Evolutionary conservation across 2,797 vertebrate species (phyloP).

Genomic region (Sebastes nivosus): DNA sequence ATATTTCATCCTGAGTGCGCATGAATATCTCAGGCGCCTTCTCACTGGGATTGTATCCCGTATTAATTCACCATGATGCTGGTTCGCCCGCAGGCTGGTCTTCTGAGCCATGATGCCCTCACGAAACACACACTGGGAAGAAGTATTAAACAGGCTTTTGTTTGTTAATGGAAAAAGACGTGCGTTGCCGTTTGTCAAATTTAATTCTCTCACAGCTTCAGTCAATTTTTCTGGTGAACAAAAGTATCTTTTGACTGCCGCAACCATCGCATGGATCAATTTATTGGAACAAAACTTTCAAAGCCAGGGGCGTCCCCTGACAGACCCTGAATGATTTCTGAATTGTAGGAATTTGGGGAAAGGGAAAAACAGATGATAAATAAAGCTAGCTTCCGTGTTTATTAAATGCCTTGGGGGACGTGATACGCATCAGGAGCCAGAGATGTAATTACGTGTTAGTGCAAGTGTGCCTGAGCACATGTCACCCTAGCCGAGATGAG

Average conservation of each 20-base stretch:
- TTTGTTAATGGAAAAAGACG: background rate
- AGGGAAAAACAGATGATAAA: slow-evolving; percentile 29
- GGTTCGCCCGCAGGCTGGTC: slow-evolving; percentile 32
- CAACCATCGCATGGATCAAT: background rate
- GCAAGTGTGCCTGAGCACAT: slow-evolving; percentile 59
- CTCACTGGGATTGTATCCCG: slow-evolving; percentile 12
- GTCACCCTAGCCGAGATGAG: slow-evolving; percentile 65
- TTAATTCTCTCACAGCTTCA: background rate
- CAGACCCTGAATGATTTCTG: slow-evolving; percentile 13
- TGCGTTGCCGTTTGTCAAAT: slow-evolving; percentile 1
- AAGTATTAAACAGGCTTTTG: background rate
- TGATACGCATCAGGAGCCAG: slow-evolving; percentile 61
- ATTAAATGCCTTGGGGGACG: slow-evolving; percentile 51
- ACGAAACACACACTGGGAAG: slow-evolving; percentile 5
- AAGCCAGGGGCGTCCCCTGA: background rate
- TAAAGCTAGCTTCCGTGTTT: slow-evolving; percentile 53
- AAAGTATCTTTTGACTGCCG: background rate
- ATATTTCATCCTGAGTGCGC: background rate
- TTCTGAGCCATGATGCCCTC: slow-evolving; percentile 4
- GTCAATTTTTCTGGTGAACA: background rate
- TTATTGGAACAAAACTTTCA: background rate
- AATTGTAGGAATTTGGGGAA: slow-evolving; percentile 1
- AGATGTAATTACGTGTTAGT: slow-evolving; percentile 71
- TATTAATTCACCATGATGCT: slow-evolving; percentile 31
- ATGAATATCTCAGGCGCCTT: background rate